Base-by-base conservation (phyloP, 2,113 vertebrate genomes). In the Dipodomys ordii region DNA sequence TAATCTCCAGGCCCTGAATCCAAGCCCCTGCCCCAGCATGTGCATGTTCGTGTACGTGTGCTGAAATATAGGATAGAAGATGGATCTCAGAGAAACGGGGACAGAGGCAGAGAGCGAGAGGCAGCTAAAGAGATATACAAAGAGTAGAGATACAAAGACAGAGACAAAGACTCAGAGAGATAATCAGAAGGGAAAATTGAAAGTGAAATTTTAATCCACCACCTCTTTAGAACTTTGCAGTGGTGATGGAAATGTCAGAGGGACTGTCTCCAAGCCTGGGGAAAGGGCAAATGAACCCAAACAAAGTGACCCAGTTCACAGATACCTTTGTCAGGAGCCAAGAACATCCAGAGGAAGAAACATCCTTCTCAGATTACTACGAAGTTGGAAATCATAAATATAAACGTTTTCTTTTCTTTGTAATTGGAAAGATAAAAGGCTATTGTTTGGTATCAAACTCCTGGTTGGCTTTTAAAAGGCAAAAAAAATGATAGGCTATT, bases 271-370 rank as follows among this genome's bases (percentile, higher is more conserved):
- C 73, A 18, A 74, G 82, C 64, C 92, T 53, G 57, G 27, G 30
- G 11, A 81, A 67, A 73, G 44, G 25, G 74, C 65, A 72, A 30
- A 35, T 10, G 76, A 71, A 53, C 68, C 69, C 7, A 1, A 20
- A 65, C 0, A 39, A 49, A 64, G 44, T 3, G 74, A 65, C 44
- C 60, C n/a, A 57, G 11, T 74, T 65, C 25, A 6, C 0, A 4
- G 68, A 39, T 81, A 88, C 88, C 57, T 96, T 86, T 76, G 79
- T 71, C 73, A 71, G 49, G 76, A 83, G 87, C 84, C 32, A 80
- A 46, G 57, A 68, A 3, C 71, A 46, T 15, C 79, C 67, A 65
- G 83, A 28, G 20, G 71, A 64, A 79, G 39, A 65, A 68, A 78
- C 6, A 28, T 16, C 69, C 39, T 82, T 5, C 32, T 57, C 81